Conservation (phyloP, 2,113 vertebrate species). For the Sylvicapra grimmia region DNA sequence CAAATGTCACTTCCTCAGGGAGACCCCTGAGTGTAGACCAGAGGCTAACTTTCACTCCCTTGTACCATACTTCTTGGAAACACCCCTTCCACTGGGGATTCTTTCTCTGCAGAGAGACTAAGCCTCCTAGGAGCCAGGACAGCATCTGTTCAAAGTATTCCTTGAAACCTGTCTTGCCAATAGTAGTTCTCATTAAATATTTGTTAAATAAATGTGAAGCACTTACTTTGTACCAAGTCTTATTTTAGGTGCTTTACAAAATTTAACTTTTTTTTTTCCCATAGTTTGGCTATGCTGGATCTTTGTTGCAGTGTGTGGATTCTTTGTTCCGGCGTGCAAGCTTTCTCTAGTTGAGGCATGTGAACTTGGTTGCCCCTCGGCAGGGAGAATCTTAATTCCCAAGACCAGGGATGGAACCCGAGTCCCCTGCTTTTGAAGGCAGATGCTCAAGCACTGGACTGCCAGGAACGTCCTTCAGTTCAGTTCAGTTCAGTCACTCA, state of each 20-base stretch:
- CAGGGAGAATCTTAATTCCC: not conserved
- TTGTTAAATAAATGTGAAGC: not conserved
- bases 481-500: too few species aligned
- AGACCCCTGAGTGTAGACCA: not conserved
- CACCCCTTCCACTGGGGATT: not conserved
- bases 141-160: not conserved
- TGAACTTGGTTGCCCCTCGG: not conserved
- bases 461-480: not conserved
- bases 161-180: not conserved
- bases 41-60: not conserved
- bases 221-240: not conserved
- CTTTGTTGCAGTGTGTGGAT: not conserved
- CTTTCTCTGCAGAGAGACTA: too few species aligned
- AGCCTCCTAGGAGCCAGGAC: not conserved
- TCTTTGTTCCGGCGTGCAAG: not conserved
- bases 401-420: not conserved
- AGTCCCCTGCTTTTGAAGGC: not conserved
- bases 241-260: not conserved
- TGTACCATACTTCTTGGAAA: not conserved
- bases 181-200: not conserved
- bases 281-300: not conserved
- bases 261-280: not conserved
- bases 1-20: not conserved
- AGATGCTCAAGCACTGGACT: not conserved
- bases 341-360: not conserved